phyloP scores from a whole-genome alignment of 2,888 invertebrate genomes.

The Drosophila colorata region DNA sequence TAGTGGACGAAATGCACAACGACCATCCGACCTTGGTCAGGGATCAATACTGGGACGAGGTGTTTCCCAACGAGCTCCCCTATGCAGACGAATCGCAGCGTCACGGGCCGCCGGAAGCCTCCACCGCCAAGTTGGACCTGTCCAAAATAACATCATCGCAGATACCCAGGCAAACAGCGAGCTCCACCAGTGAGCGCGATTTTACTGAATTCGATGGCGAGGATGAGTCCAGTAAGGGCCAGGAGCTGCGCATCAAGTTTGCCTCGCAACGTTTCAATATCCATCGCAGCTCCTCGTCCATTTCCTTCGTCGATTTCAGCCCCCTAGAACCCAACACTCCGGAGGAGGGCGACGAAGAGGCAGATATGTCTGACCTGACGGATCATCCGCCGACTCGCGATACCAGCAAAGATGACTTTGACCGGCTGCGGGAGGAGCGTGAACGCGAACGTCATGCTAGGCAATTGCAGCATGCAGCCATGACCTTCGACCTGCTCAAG shows the following conservation, averaged over 20 bases:
- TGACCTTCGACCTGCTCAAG: slow-evolving; percentile 63
- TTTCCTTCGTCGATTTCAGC: slow-evolving; percentile 14
- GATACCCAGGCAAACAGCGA: not conserved
- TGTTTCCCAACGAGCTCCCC: slow-evolving; percentile 92
- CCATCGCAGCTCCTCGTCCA: slow-evolving; percentile 51
- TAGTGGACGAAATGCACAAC: slow-evolving; percentile 97
- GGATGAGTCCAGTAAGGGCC: not conserved
- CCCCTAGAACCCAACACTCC: not conserved
- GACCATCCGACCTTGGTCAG: slow-evolving; percentile 94
- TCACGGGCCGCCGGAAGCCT: slow-evolving; percentile 93
- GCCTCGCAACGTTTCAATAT: slow-evolving; percentile 39
- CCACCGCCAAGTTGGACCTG: slow-evolving; percentile 91
- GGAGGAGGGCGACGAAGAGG: slow-evolving; percentile 21
- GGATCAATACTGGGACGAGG: slow-evolving; percentile 96
- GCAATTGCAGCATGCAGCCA: slow-evolving; percentile 85
- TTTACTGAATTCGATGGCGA: slow-evolving; percentile 51
- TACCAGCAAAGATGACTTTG: slow-evolving; percentile 88
- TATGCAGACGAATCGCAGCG: slow-evolving; percentile 90
- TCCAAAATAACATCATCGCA: slow-evolving; percentile 36
- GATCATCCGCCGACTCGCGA: slow-evolving; percentile 1
- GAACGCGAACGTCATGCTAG: slow-evolving; percentile 88
- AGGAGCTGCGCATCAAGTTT: slow-evolving; percentile 59
- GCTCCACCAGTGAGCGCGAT: slow-evolving; percentile 21
- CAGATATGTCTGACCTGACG: not conserved
- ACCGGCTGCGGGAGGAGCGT: slow-evolving; percentile 88